phyloP scores from a whole-genome alignment of 1,140 invertebrate species.

The Drepana arcuata region DNA sequence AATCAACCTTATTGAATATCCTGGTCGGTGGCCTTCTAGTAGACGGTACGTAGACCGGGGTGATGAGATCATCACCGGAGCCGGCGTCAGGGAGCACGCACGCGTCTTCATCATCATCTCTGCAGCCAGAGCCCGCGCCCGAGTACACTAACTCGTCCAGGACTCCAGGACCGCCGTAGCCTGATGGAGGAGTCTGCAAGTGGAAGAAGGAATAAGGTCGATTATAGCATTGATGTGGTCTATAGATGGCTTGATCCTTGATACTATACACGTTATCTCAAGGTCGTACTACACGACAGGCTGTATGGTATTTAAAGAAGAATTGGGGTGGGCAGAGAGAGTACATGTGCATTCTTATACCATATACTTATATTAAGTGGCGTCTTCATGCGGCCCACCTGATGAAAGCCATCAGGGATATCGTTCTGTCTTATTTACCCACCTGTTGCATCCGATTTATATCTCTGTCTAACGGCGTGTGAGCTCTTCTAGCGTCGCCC shows the following conservation, averaged over 20 bases:
- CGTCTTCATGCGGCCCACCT: too few species aligned
- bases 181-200: constrained; percentile 85
- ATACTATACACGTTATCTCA: too few species aligned
- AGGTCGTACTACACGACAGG: too few species aligned
- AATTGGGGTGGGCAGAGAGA: too few species aligned
- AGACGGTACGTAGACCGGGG: constrained; percentile 90
- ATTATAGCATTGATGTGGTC: too few species aligned
- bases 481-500: constrained; percentile 82
- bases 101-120: constrained; percentile 89
- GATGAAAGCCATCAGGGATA: too few species aligned
- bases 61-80: constrained; percentile 91
- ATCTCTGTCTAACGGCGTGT: constrained; percentile 81
- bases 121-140: constrained; percentile 89
- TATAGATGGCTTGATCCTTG: too few species aligned
- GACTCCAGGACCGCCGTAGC: constrained; percentile 82
- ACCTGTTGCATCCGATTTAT: constrained; percentile 88
- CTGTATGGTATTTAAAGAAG: too few species aligned
- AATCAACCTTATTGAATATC: constrained; percentile 40
- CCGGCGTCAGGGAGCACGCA: constrained; percentile 86
- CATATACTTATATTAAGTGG: too few species aligned
- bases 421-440: too few species aligned
- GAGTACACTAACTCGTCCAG: constrained; percentile 91
- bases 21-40: constrained; percentile 80
- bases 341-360: too few species aligned
- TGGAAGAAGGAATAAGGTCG: constrained; percentile 1